Percentiles rank a stretch among this genome's conserved stretches.
phyloP scores from a whole-genome alignment of 2,113 vertebrate species.

The Tyto alba region DNA sequence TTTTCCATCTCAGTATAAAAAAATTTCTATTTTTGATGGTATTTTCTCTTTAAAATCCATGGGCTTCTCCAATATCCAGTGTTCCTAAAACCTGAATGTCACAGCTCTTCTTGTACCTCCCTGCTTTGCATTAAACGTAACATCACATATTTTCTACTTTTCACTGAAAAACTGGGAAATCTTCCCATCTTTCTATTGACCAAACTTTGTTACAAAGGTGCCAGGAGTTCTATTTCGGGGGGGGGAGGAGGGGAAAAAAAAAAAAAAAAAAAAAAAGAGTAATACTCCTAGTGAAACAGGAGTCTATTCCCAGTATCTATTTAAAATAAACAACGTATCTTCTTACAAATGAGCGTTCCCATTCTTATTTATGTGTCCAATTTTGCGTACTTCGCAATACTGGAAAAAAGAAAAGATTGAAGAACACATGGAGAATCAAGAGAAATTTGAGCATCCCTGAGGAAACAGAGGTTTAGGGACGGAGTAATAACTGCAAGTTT shows the following conservation, averaged over 20 bases:
- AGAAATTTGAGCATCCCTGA: conserved; percentile 44
- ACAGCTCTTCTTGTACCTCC: not conserved
- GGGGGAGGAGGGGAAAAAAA: fast-evolving
- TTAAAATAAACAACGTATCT: conserved; percentile 41
- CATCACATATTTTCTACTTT: not conserved
- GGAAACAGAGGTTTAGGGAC: conserved; percentile 34
- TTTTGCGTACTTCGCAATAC: not conserved
- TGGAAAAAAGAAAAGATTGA: not conserved
- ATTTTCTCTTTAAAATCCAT: not conserved
- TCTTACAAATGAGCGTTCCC: conserved; percentile 27
- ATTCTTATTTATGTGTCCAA: conserved; percentile 36
- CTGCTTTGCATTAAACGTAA: not conserved
- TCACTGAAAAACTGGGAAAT: not conserved
- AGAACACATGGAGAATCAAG: conserved; percentile 11
- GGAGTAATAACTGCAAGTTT: not conserved
- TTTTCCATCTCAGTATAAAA: not conserved
- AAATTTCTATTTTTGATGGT: not conserved
- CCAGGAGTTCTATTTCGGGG: not conserved
- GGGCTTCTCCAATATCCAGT: not conserved
- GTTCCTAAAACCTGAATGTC: not conserved
- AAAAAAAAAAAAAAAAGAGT: not conserved
- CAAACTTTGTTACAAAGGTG: not conserved
- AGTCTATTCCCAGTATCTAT: conserved; percentile 6
- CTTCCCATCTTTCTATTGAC: not conserved
- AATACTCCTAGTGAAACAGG: conserved; percentile 19